A percentile compares a stretch with the other conserved stretches of the same genome.
Evolutionary conservation across 1,140 invertebrate genomes (phyloP).

Genomic region (Papilio aristodemus): DNA sequence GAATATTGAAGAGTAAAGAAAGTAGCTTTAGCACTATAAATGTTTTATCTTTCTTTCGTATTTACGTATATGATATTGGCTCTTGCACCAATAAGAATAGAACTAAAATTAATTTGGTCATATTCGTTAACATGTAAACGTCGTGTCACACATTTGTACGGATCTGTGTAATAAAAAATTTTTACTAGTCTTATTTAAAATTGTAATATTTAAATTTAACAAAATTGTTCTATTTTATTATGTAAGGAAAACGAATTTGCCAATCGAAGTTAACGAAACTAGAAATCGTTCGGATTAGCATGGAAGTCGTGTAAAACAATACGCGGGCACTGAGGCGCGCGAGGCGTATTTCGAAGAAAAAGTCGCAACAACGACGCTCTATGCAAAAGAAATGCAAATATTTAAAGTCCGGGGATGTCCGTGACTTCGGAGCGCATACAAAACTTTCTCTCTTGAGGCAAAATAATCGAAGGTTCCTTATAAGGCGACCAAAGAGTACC

Average conservation of each 20-base stretch:
- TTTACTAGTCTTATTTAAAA: no score
- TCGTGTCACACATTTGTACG: no score
- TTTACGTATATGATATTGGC: no score
- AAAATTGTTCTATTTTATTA: no score
- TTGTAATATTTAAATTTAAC: no score
- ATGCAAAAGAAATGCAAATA: constrained; percentile 71
- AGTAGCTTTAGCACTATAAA: no score
- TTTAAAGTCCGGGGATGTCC: constrained; percentile 63
- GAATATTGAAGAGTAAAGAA: no score
- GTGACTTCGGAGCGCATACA: constrained; percentile 56
- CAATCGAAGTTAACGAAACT: constrained; percentile 11
- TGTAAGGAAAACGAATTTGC: neutral
- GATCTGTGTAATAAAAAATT: no score
- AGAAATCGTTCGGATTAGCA: constrained; percentile 2
- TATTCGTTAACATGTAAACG: no score
- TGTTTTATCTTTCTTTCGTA: no score
- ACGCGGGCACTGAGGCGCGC: constrained; percentile 34
- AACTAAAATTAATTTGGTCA: no score
- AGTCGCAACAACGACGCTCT: constrained; percentile 46
- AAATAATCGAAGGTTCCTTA: constrained; percentile 61
- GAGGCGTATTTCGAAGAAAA: constrained; percentile 50
- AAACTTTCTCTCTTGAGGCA: constrained; percentile 70
- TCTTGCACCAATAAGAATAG: no score
- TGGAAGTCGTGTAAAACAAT: constrained; percentile 34
- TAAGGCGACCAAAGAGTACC: constrained; percentile 51